Base-by-base conservation (phyloP, 2,113 vertebrate genomes). In the Nyctibius bracteatus region DNA sequence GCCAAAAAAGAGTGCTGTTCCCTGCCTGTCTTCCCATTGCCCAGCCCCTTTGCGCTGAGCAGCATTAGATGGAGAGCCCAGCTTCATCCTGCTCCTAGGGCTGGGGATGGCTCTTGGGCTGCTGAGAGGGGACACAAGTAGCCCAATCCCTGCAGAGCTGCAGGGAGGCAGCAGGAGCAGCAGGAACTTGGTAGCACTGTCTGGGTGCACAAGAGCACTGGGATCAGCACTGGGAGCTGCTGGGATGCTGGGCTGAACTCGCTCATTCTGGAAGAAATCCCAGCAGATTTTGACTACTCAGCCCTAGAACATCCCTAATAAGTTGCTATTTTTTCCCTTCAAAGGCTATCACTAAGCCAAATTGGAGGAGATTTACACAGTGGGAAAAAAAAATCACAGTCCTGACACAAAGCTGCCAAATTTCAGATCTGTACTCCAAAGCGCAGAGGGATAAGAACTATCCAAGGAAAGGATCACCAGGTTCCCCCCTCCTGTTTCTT, bases 361-460 rank as follows among this genome's bases (percentile, higher is more conserved):
- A 96, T 14, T 86, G 90, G 87, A 95, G n/a, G 68, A 92, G 78
- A 95, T 90, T 94, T 93, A 57, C 23, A 46, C 85, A 87, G 68
- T 30, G 12, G n/a, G 44, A 52, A 78, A 80, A 80, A 77, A 72
- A 43, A 44, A 54, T 22, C 15, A 9, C 73, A 91, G 70, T 82
- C 81, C 41, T 82, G 51, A 87, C 49, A 70, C 37, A 91, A 80
- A 82, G 62, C 70, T 94, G 92, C 94, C 95, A 97, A 82, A 95
- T 95, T 93, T 96, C 85, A 96, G 95, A 94, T 96, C 93, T 96
- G 54, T 66, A 11, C 28, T 94, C 87, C 95, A 95, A 73, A 94
- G 46, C 1, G 0, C 35, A 81, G 68, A 92, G 19, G 93, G 57
- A 62, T 81, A 87, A 92, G n/a, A 91, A 63, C 59, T 47, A 63